Base-by-base conservation (phyloP, 2,888 invertebrate genomes). In the Oscheius onirici region DNA sequence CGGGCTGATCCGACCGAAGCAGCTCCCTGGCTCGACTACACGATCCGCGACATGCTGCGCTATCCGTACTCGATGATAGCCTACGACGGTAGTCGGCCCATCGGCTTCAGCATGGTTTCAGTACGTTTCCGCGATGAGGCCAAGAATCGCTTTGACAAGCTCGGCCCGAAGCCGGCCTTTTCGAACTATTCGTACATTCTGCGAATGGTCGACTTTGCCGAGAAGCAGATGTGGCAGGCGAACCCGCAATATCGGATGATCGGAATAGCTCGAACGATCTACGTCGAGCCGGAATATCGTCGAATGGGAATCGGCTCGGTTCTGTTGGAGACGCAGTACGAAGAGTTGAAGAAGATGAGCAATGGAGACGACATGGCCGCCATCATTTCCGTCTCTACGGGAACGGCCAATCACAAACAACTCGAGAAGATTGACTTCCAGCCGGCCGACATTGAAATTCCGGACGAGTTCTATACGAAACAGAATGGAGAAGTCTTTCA, bases 31-130 rank as follows among this genome's bases (percentile, higher is more conserved):
- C 22, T 55, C 15, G 54, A 55, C 11, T 55, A 26, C 13, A 55
- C 54, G 24, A 55, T 55, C n/a, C 54, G 54, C 3, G 54, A 26
- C n/a, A 55, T 55, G 28, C 54, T 55, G 1, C 26, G 54, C 26
- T 55, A 55, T 55, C 54, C 54, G 28, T 55, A 55, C 28, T 55
- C 54, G 26, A 55, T 55, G 54, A 3, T 55, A 1, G 54, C 52
- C 52, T 52, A 52, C 52, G 52, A 52, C 52, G 20, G 20, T 22
- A 17, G 5, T 20, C 8, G 20, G 22, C 22, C 52, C 5, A 52
- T 52, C 20, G 52, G 17, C 52, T 52, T 52, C 24, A 22, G 22
- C 5, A 52, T 52, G 52, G 20, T 52, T 17, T 17, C 52, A 6
- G 52, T 52, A 13, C 52, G 52, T 13, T 20, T 22, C 22, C 20